Base-by-base conservation (phyloP, 2,888 invertebrate species). In the Autographa pulchrina region DNA sequence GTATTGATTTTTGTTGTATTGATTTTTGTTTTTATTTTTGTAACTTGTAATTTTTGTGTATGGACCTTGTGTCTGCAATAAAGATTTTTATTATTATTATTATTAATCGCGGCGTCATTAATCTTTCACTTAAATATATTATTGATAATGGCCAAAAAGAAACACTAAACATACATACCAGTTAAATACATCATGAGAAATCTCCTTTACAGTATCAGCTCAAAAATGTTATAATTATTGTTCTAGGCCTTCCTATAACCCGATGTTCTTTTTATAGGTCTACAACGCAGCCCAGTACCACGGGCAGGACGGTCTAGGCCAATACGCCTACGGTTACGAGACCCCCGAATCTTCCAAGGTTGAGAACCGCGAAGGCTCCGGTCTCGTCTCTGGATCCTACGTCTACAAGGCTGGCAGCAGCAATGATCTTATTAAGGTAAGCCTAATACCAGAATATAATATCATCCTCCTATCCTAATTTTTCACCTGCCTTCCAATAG, bases 281-380 rank as follows among this genome's bases (percentile, higher is more conserved):
- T 97, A 97, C 89, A 94, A 97, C 75, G 97, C 97, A 0, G 96
- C 96, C 72, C 97, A 97, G 85, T 97, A 96, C 89, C 97, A 97
- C 85, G 97, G 97, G 0, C 97, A 97, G 70, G 96, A 97, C 76
- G 97, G 97, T n/a, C 90, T 97, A 62, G 98, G 98, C 1, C 97
- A 97, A 18, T 97, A 97, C 85, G 96, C 96, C 0, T 98, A 97
- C 82, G 98, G 98, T 0, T 98, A 98, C 89, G 95, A 96, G 72
- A 97, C 97, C 5, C 97, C 97, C 61, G 97, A 98, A 86, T 98
- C 98, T 68, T 96, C 97, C 5, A 97, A 98, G 89, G 96, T 97
- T 58, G 98, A 98, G 91, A 96, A 97, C 88, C 97, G 97, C 67
- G 96, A 96, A 73, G 94, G 96, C 0, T 96, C 96, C 63, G 98